Percentiles rank a stretch among this genome's conserved stretches.
Conservation (phyloP, 2,888 invertebrate genomes). For the Microplitis manilae region DNA sequence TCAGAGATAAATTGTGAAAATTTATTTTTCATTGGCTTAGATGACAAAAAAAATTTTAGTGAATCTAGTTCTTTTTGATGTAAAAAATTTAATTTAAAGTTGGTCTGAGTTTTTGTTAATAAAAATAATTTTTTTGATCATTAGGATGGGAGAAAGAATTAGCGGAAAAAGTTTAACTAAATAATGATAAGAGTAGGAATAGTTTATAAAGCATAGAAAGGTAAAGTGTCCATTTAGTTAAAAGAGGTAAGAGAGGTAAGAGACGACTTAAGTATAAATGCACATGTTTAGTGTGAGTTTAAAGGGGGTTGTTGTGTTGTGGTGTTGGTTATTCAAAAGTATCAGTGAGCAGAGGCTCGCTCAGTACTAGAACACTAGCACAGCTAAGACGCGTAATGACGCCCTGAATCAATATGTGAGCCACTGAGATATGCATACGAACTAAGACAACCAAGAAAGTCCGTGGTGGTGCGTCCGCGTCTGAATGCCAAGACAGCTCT, state of each 20-base stretch:
- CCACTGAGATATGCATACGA: conserved; percentile 72
- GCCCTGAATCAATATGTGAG: conserved; percentile 72
- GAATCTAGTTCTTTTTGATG: too few species aligned
- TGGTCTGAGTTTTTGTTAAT: too few species aligned
- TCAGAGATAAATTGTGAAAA: too few species aligned
- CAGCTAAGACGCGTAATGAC: conserved; percentile 71
- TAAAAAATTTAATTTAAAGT: too few species aligned
- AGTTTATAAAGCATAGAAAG: conserved; percentile 3
- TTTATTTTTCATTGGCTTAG: too few species aligned
- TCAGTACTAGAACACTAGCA: too few species aligned
- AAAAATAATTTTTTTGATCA: too few species aligned
- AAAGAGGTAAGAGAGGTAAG: not conserved
- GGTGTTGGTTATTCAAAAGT: conserved; percentile 54
- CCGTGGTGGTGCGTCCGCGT: conserved; percentile 29
- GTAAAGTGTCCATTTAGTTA: conserved; percentile 6
- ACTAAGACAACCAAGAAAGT: conserved; percentile 67
- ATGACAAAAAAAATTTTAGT: too few species aligned
- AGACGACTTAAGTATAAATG: conserved; percentile 24
- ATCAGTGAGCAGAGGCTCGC: not conserved
- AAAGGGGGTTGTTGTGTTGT: conserved; percentile 21
- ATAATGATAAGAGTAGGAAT: not conserved
- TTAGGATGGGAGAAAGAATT: too few species aligned
- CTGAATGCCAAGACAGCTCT: conserved; percentile 14
- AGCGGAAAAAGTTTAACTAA: not conserved
- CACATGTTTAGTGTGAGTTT: not conserved